phyloP scores from a whole-genome alignment of 2,888 invertebrate genomes.

The Chrysolina americana region DNA sequence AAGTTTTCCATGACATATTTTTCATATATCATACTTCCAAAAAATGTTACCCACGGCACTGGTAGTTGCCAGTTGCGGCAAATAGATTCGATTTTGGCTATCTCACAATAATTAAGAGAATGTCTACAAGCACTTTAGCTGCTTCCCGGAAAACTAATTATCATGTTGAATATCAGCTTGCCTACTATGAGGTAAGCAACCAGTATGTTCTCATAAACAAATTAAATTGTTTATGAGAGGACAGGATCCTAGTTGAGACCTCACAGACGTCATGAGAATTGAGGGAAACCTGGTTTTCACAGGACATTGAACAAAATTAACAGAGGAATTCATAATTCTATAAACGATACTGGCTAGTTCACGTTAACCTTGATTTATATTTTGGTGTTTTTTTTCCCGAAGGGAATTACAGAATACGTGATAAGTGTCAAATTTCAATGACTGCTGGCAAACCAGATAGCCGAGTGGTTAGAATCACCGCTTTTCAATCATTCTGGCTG shows the following conservation, averaged over 20 bases:
- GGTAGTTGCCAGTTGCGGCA: background rate
- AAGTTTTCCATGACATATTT: too few species aligned
- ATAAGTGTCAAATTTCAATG: too few species aligned
- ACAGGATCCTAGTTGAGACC: background rate
- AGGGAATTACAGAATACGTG: too few species aligned
- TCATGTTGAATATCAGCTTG: background rate
- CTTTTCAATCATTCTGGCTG: too few species aligned
- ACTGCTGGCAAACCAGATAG: too few species aligned
- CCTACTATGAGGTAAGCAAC: slow-evolving; percentile 1
- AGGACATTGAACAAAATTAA: background rate
- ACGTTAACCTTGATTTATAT: too few species aligned
- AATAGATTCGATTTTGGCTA: slow-evolving; percentile 1
- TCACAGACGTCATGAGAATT: background rate
- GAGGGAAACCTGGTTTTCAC: background rate
- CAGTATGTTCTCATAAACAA: background rate
- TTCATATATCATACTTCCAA: too few species aligned
- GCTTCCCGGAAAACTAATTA: slow-evolving; percentile 6
- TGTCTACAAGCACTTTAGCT: slow-evolving; percentile 2
- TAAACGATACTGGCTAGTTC: too few species aligned
- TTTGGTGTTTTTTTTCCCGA: too few species aligned
- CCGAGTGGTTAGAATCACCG: too few species aligned
- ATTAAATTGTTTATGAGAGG: background rate
- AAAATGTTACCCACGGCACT: background rate
- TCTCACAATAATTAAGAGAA: background rate
- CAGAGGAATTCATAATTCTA: background rate